Evolutionary conservation across 2,888 invertebrate genomes (phyloP).

Genomic region (Metallyticus violacea): DNA sequence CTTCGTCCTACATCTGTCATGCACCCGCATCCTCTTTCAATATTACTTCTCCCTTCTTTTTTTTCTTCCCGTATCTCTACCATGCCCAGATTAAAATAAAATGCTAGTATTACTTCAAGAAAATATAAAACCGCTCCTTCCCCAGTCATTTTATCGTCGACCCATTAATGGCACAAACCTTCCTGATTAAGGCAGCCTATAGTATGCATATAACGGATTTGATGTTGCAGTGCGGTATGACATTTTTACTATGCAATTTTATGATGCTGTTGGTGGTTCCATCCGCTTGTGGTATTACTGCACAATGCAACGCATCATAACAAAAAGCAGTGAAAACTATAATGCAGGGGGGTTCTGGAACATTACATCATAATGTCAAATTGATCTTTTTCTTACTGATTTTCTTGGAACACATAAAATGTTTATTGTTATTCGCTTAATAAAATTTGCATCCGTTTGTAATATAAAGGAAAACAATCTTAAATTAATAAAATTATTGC

Average conservation of each 20-base stretch:
- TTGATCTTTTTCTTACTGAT: not conserved
- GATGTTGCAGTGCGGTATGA: not conserved
- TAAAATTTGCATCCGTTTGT: too few species aligned
- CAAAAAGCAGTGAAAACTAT: not conserved
- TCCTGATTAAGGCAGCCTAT: not conserved
- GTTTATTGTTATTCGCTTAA: not conserved
- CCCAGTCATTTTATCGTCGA: not conserved
- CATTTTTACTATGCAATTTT: not conserved
- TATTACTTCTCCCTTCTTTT: too few species aligned
- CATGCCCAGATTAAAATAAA: not conserved
- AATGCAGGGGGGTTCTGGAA: not conserved
- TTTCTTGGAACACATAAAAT: not conserved
- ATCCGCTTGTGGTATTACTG: not conserved
- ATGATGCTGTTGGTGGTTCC: not conserved
- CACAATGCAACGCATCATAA: not conserved
- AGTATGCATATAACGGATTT: not conserved
- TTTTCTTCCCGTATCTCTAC: not conserved
- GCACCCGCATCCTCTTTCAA: too few species aligned
- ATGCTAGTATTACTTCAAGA: not conserved
- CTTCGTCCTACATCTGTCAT: not conserved
- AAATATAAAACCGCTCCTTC: not conserved
- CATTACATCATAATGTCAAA: not conserved
- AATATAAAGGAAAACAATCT: too few species aligned
- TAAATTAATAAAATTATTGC: too few species aligned
- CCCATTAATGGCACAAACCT: not conserved